phyloP scores from a whole-genome alignment of 1,140 invertebrate genomes.

The Zaprionus vittiger region DNA sequence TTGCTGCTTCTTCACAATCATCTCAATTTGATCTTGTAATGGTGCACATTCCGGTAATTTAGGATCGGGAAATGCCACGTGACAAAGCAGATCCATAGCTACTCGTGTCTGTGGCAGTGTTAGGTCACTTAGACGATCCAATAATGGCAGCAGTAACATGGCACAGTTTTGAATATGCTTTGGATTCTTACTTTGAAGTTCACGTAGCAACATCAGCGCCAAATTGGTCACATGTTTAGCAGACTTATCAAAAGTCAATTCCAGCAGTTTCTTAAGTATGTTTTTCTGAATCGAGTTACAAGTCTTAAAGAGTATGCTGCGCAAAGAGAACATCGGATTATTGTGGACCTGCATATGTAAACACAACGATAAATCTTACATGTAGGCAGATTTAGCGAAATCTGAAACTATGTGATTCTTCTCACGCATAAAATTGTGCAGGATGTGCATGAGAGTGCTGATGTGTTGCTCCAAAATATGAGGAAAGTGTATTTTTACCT shows the following conservation, averaged over 20 bases:
- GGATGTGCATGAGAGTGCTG: slow-evolving; percentile 81
- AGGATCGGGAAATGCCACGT: slow-evolving; percentile 85
- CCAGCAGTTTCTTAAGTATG: slow-evolving; percentile 74
- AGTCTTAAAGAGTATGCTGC: slow-evolving; percentile 72
- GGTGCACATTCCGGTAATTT: slow-evolving; percentile 83
- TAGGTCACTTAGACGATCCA: slow-evolving; percentile 87
- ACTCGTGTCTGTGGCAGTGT: slow-evolving; percentile 86
- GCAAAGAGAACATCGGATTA: background rate
- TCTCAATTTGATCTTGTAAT: slow-evolving; percentile 87
- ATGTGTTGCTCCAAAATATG: slow-evolving; percentile 84
- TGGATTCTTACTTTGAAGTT: slow-evolving; percentile 67
- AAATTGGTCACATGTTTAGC: slow-evolving; percentile 66
- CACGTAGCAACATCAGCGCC: slow-evolving; percentile 66
- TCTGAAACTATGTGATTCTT: slow-evolving; percentile 68
- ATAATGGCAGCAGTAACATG: slow-evolving; percentile 82
- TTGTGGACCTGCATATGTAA: background rate
- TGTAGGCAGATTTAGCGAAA: slow-evolving; percentile 71
- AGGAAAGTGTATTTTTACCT: slow-evolving; percentile 75
- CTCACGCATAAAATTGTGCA: slow-evolving; percentile 76
- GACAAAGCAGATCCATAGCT: slow-evolving; percentile 86
- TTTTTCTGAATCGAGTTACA: slow-evolving; percentile 73
- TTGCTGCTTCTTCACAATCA: slow-evolving; percentile 88
- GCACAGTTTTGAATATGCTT: slow-evolving; percentile 80
- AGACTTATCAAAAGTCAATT: slow-evolving; percentile 77
- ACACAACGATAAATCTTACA: slow-evolving; percentile 25